Conservation (phyloP, 1,140 invertebrate species). For the Dolichoris vasculosae region DNA sequence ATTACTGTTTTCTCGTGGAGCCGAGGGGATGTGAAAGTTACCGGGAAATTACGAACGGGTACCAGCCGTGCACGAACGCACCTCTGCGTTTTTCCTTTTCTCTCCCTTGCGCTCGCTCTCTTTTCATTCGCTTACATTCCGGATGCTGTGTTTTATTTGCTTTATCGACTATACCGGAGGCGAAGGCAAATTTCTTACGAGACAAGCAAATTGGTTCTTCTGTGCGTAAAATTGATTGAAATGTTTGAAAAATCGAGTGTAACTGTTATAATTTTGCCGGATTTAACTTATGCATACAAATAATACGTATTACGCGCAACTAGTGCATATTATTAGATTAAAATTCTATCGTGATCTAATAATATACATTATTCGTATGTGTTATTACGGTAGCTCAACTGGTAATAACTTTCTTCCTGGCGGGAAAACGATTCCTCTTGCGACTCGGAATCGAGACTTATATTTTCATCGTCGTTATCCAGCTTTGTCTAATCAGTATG, state of each 20-base stretch:
- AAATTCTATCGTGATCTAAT: not conserved
- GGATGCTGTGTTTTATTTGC: not conserved
- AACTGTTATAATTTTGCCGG: not conserved
- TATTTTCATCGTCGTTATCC: not conserved
- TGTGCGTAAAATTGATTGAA: not conserved
- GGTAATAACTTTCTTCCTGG: not conserved
- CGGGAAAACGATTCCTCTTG: not conserved
- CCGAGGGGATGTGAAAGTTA: not conserved
- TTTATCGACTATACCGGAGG: not conserved
- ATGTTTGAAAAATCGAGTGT: not conserved
- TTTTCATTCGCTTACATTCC: not conserved
- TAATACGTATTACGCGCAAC: not conserved
- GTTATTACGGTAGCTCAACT: not conserved
- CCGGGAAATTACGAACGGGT: conserved; percentile 21
- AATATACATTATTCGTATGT: not conserved
- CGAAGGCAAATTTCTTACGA: not conserved
- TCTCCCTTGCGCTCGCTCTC: not conserved
- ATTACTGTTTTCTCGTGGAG: not conserved
- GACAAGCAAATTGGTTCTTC: not conserved
- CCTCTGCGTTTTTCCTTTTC: not conserved
- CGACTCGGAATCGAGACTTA: not conserved
- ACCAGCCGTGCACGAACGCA: not conserved
- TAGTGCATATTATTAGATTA: not conserved
- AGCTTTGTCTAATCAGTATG: not conserved
- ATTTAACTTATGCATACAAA: not conserved